These are phyloP conservation scores for Etheostoma spectabile DNA, from an alignment of 2,113 vertebrate genomes.

Conservation along the genomic window DNA sequence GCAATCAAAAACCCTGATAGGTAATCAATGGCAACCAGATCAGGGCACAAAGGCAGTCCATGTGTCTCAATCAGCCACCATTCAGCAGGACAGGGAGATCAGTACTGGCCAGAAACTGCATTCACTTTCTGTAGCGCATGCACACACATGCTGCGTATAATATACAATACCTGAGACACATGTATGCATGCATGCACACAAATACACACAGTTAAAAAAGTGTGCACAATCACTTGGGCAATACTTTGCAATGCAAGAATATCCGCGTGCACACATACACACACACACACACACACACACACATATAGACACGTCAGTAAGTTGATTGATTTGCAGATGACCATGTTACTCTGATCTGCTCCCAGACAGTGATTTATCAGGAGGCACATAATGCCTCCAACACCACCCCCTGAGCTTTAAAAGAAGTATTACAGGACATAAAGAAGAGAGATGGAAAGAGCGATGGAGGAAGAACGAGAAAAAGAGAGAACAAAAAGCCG, in stretches of 20 bases:
- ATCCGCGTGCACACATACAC: constrained; percentile 3
- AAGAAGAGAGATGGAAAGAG: constrained; percentile 77
- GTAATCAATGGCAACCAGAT: constrained; percentile 86
- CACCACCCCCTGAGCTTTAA: constrained; percentile 70
- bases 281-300: constrained; percentile 3
- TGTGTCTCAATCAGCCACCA: constrained; percentile 83
- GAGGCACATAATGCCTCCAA: constrained; percentile 65
- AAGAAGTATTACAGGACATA: constrained; percentile 78
- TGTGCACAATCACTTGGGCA: constrained; percentile 36
- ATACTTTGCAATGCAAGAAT: constrained; percentile 34
- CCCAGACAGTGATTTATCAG: constrained; percentile 72
- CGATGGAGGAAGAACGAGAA: constrained; percentile 52
- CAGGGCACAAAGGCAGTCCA: constrained; percentile 81
- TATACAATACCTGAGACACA: constrained; percentile 50
- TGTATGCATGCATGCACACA: constrained; percentile 17
- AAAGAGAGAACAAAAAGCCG: constrained; percentile 77
- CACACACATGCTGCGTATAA: constrained; percentile 29
- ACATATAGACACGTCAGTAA: constrained; percentile 18
- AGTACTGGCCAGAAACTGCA: constrained; percentile 69
- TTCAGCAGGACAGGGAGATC: constrained; percentile 80
- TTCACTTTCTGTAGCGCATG: constrained; percentile 43
- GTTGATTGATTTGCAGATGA: constrained; percentile 68
- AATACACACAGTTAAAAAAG: constrained; percentile 26
- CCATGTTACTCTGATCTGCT: constrained; percentile 62
- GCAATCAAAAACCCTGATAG: constrained; percentile 86